phyloP scores from a whole-genome alignment of 2,113 vertebrate genomes.

The Dipodomys spectabilis region DNA sequence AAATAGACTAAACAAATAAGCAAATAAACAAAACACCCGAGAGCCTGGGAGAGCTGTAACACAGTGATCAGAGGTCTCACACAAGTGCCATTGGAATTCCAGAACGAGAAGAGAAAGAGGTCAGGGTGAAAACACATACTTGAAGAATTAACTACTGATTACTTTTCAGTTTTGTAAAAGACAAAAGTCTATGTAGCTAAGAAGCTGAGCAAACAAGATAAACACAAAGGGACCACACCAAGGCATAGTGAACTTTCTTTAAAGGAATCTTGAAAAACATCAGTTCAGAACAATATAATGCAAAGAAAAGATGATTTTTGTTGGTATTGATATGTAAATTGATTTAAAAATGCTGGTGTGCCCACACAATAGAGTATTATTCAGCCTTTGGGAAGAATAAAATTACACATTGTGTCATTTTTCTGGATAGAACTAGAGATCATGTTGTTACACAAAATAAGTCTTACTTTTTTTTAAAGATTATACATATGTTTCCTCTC shows the following conservation, averaged over 20 bases:
- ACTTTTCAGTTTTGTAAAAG: background rate
- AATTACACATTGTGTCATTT: too few relatives aligned
- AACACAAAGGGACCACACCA: background rate
- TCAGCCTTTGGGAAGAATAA: too few relatives aligned
- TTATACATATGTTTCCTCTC: too few relatives aligned
- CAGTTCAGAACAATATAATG: background rate
- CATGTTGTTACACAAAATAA: too few relatives aligned
- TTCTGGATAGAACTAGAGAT: too few relatives aligned
- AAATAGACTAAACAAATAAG: background rate
- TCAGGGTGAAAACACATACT: background rate
- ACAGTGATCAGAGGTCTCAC: accelerated
- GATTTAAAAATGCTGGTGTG: too few relatives aligned
- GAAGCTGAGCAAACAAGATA: background rate
- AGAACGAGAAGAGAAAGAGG: background rate
- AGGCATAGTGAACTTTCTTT: background rate
- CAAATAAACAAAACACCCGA: background rate
- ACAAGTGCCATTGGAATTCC: background rate
- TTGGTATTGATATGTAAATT: too few relatives aligned
- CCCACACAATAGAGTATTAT: too few relatives aligned
- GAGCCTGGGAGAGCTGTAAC: background rate
- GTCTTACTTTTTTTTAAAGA: too few relatives aligned
- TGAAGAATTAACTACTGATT: background rate
- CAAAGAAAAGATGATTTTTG: background rate
- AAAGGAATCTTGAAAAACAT: background rate
- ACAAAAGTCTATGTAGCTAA: background rate